Evolutionary conservation across 2,888 invertebrate species (phyloP), one percentile per base, ranked within the genome.

Genomic region (Branchinecta sandiegonensis): DNA sequence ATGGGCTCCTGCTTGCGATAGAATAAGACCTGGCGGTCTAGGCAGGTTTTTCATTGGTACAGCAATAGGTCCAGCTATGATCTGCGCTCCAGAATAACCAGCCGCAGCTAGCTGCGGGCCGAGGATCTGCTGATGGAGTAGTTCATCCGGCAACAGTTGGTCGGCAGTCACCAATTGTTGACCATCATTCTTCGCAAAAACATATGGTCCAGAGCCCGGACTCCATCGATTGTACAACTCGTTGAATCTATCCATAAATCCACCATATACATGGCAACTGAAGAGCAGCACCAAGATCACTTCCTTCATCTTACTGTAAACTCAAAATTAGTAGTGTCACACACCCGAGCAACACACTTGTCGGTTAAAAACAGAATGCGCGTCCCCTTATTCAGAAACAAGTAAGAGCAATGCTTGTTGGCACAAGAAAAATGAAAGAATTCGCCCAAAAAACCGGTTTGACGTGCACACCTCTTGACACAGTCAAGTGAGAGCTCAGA

Each of bases 31-130:
- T 8, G 46, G 68, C 9, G 68, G 66, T 65, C 64, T 65, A 47
- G 68, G 69, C 8, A 69, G 50, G 11, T 66, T 23, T 47, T 64
- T 56, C 46, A 69, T n/a, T 46, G 69, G 69, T 10, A 69, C 69
- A 8, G 69, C 67, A 56, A 69, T 67, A 46, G 69, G 69, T 13
- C 69, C 69, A 23, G 69, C 69, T 46, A 69, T 65, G 48, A 69
- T 69, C 50, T 63, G 65, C 8, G 67, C 69, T 10, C 69, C 69
- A 48, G 67, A 68, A 68, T 67, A 69, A 11, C 69, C 69, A 11
- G 67, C 68, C 13, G 69, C 69, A 46, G 67, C 65, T n/a, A 69
- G 56, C 48, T 69, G 69, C 12, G 69, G 69, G 46, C 65, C 67
- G 50, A 69, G 65, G 56, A 69, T 67, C 23, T 69, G 65, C 37